phyloP scores from a whole-genome alignment of 2,113 vertebrate genomes.

The Stigmatopora nigra region DNA sequence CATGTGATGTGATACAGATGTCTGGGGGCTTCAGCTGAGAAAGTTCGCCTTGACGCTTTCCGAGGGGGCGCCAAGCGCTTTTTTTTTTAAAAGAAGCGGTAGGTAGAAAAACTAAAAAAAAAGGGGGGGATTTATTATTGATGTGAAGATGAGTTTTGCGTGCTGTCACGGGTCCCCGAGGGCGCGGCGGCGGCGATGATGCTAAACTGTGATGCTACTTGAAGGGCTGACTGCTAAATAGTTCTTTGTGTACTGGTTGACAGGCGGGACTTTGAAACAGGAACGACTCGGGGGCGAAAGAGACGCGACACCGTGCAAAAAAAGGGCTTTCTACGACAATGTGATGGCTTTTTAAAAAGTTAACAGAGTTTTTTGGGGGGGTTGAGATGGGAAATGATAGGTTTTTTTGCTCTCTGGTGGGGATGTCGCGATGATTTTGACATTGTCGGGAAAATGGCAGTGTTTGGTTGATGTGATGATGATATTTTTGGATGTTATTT shows the following conservation, averaged over 20 bases:
- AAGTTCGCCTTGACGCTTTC: slow-evolving; percentile 75
- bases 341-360: slow-evolving; percentile 56
- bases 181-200: slow-evolving; percentile 60
- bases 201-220: slow-evolving; percentile 75
- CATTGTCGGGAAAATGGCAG: not conserved
- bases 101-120: slow-evolving; percentile 78
- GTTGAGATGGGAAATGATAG: not conserved
- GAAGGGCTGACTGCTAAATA: slow-evolving; percentile 76
- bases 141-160: slow-evolving; percentile 72
- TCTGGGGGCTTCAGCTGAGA: slow-evolving; percentile 75
- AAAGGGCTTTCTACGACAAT: slow-evolving; percentile 38
- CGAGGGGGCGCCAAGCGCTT: slow-evolving; percentile 73
- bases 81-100: slow-evolving; percentile 71
- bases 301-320: slow-evolving; percentile 59
- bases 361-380: slow-evolving; percentile 28
- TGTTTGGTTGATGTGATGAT: not conserved
- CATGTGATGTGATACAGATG: slow-evolving; percentile 77
- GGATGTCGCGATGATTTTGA: not conserved
- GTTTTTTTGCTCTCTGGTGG: not conserved
- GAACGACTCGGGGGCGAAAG: slow-evolving; percentile 65
- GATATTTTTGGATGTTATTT: not conserved
- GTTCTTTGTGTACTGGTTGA: slow-evolving; percentile 74
- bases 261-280: slow-evolving; percentile 70
- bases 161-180: slow-evolving; percentile 71
- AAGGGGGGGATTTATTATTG: slow-evolving; percentile 72